phyloP scores from a whole-genome alignment of 2,113 vertebrate genomes.

The Xerus inauris region DNA sequence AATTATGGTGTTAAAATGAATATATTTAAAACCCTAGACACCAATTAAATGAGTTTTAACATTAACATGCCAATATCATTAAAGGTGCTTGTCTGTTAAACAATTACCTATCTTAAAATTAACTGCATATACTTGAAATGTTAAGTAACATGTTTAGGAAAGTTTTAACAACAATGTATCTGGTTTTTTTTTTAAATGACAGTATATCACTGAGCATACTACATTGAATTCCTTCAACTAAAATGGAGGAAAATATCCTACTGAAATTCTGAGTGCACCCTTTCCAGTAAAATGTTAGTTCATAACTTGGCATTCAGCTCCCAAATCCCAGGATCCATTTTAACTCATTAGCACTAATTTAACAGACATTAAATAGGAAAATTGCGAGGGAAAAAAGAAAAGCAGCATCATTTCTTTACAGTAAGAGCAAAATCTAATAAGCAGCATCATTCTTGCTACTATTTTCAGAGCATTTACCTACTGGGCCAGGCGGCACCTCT shows the following conservation, averaged over 20 bases:
- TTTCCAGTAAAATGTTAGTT: neutral
- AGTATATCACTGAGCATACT: neutral
- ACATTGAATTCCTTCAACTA: neutral
- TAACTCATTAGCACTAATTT: neutral
- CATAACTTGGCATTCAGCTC: neutral
- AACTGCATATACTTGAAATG: neutral
- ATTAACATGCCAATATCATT: neutral
- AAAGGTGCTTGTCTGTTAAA: neutral
- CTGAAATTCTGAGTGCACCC: neutral
- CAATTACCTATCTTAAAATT: slow-evolving; percentile 15
- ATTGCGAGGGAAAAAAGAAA: neutral
- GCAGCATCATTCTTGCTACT: neutral
- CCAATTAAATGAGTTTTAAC: slow-evolving; percentile 34
- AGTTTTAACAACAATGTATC: slow-evolving; percentile 15
- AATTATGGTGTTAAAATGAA: neutral
- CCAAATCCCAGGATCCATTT: neutral
- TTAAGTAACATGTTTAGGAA: neutral
- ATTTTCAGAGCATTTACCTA: neutral
- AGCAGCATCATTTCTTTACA: neutral
- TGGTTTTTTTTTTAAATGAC: neutral
- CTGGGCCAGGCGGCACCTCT: neutral
- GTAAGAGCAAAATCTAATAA: neutral
- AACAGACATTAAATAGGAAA: slow-evolving; percentile 5
- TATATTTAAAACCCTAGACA: neutral
- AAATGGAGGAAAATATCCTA: neutral